Conservation (phyloP, 2,888 invertebrate species). For the Hesperia comma region DNA sequence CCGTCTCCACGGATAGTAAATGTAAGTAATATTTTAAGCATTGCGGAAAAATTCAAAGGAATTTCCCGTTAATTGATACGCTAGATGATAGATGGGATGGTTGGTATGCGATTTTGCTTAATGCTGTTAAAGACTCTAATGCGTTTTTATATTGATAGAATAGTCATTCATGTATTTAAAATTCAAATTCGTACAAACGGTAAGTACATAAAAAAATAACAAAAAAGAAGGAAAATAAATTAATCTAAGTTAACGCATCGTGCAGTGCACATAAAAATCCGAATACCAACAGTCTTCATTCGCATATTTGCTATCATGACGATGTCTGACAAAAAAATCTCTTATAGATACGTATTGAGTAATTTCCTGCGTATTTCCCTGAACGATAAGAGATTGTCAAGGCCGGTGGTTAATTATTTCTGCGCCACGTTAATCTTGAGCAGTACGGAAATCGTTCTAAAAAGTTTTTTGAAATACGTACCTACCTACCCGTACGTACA, state of each 20-base stretch:
- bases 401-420: constrained; percentile 52
- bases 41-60: constrained; percentile 44
- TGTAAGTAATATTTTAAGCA: constrained; percentile 44
- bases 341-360: constrained; percentile 46
- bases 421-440: constrained; percentile 48
- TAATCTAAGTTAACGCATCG: no score
- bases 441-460: constrained; percentile 50
- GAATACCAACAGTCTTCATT: background rate
- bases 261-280: background rate
- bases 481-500: constrained; percentile 20
- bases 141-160: no score
- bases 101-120: background rate
- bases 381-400: constrained; percentile 56
- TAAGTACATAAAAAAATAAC: no score
- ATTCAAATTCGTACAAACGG: no score
- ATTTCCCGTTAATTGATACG: constrained; percentile 39
- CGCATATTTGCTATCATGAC: constrained; percentile 23
- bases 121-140: no score
- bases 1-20: constrained; percentile 46
- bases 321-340: constrained; percentile 33
- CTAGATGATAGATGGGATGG: no score
- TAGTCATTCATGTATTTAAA: no score
- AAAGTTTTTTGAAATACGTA: constrained; percentile 46
- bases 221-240: no score
- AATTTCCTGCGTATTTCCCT: constrained; percentile 54